phyloP scores from a whole-genome alignment of 2,888 invertebrate species.

The Athalia circularis region DNA sequence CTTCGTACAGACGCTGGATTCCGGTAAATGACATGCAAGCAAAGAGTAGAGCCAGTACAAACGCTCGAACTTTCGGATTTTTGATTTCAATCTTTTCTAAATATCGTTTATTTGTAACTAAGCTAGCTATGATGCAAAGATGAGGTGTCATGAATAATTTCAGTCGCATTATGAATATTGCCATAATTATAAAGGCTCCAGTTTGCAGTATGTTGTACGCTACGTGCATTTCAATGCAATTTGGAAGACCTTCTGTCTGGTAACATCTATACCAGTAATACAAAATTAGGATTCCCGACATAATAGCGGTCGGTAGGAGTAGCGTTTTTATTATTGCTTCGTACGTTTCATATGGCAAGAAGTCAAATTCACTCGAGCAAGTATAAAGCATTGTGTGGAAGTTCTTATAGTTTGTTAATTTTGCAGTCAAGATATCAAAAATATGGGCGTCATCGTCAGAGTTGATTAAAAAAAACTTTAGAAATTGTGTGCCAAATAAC shows the following conservation, averaged over 20 bases:
- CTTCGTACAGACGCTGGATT: conserved; percentile 75
- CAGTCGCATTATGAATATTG: conserved; percentile 85
- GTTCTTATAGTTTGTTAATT: conserved; percentile 81
- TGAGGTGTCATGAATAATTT: conserved; percentile 88
- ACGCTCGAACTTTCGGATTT: conserved; percentile 71
- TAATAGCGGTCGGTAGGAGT: conserved; percentile 77
- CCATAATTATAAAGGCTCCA: conserved; percentile 83
- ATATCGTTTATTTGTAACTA: conserved; percentile 80
- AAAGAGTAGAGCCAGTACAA: conserved; percentile 74
- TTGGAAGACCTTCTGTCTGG: conserved; percentile 65
- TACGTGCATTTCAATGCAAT: conserved; percentile 76
- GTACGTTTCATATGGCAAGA: conserved; percentile 78
- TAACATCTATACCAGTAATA: conserved; percentile 72
- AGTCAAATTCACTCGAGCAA: conserved; percentile 86
- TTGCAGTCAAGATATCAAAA: conserved; percentile 83
- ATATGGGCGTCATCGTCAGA: conserved; percentile 81
- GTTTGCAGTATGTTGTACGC: conserved; percentile 85
- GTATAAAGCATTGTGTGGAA: conserved; percentile 88
- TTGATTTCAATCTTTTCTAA: conserved; percentile 73
- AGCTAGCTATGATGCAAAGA: conserved; percentile 83
- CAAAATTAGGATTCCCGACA: conserved; percentile 73
- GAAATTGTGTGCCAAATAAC: conserved; percentile 57
- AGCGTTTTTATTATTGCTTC: conserved; percentile 76
- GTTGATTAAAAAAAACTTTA: conserved; percentile 58
- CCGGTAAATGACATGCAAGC: conserved; percentile 77